These are phyloP conservation scores for Enteromius fasciolatus DNA, from an alignment of 2,797 vertebrate genomes.

Conservation along the genomic window DNA sequence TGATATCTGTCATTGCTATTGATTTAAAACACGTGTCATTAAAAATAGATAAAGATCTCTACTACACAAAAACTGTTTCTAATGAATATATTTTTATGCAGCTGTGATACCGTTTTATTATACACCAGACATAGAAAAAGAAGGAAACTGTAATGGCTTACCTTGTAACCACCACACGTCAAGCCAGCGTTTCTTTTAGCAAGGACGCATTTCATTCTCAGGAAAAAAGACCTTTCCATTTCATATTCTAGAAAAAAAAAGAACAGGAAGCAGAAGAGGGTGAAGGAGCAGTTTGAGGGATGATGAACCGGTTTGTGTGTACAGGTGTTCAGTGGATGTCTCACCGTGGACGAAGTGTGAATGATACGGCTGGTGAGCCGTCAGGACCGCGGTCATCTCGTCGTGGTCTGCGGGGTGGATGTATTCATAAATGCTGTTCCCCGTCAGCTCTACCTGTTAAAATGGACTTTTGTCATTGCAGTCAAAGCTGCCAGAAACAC, in stretches of 20 bases:
- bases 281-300: neutral
- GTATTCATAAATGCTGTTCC: constrained; percentile 98
- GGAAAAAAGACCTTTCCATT: constrained; percentile 95
- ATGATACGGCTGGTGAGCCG: constrained; percentile 94
- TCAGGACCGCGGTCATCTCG: constrained; percentile 96
- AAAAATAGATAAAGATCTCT: neutral
- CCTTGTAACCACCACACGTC: constrained; percentile 98
- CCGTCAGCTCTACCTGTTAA: constrained; percentile 96
- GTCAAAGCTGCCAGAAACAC: constrained; percentile 14
- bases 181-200: constrained; percentile 96
- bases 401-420: constrained; percentile 97
- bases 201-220: constrained; percentile 97
- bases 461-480: constrained; percentile 63
- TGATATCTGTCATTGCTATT: neutral
- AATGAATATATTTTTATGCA: neutral
- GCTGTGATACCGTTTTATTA: neutral
- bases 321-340: neutral
- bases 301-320: neutral
- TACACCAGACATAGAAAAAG: neutral
- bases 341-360: constrained; percentile 97
- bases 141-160: constrained; percentile 57
- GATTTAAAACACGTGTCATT: neutral
- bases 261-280: constrained; percentile 5
- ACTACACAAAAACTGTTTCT: neutral
- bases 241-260: constrained; percentile 84